Base-by-base conservation (phyloP, 2,113 vertebrate species). In the Catharus bicknelli region DNA sequence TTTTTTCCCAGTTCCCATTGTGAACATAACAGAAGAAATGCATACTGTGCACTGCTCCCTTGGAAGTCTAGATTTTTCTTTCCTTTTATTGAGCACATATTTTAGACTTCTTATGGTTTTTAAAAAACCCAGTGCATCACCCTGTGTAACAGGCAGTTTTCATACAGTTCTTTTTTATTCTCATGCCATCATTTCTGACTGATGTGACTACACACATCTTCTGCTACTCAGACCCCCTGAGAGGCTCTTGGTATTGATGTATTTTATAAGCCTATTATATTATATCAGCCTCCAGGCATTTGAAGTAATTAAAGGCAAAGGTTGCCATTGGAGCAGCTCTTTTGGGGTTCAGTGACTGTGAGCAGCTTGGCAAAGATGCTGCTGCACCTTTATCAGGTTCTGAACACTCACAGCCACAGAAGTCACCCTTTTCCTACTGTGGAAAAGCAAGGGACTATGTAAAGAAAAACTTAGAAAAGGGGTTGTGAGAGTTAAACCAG, bases 281-380 rank as follows among this genome's bases (percentile, higher is more conserved):
- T 29, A 13, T 34, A 78, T 72, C 32, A 45, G 16, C 62, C 45
- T 77, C 42, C 58, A 83, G 79, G 42, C 27, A 76, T 53, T 17
- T 76, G 45, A 73, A 79, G 9, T 48, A 93, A 90, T 72, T 82
- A 85, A 61, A 68, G 30, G 34, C 81, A 85, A 34, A 79, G 7
- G 1, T 6, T 75, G 36, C 21, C 85, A 62, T 55, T 59, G 66
- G 43, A 68, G 76, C 12, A 59, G 36, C 18, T 64, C 47, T 58
- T 66, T 58, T 0, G 0, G 54, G 21, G 9, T 27, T 5, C 5
- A 64, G 62, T 10, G 50, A 34, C n/a, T 3, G 6, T 34, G 26
- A 50, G 42, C 34, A 82, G 27, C 26, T 68, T 83, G 34, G 30
- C 29, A 68, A 67, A 51, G 62, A 55, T 50, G 36, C 5, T 54